These are phyloP conservation scores for Clusia tigrina DNA, from an alignment of 2,888 invertebrate genomes.

Conservation along the genomic window DNA sequence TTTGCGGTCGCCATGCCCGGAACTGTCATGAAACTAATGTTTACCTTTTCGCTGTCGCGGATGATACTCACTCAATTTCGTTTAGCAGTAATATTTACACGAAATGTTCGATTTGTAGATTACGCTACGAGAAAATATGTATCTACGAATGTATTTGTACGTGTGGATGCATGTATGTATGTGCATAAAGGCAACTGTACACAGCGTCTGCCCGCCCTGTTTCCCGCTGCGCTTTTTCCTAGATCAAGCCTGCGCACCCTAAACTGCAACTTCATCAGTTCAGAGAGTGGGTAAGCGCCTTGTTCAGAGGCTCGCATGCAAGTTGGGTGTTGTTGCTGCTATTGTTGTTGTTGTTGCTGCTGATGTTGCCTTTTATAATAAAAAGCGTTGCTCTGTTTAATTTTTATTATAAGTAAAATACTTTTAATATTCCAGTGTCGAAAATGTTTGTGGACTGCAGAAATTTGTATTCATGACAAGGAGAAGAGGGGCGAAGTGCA, in stretches of 20 bases:
- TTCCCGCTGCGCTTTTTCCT: no score
- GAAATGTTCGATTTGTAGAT: no score
- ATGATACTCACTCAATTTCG: no score
- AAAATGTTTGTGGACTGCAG: neutral
- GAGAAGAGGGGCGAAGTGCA: conserved; percentile 15
- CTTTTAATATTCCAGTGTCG: neutral
- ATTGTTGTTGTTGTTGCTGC: neutral
- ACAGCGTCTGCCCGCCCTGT: no score
- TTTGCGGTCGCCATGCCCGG: neutral
- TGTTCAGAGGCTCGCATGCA: no score
- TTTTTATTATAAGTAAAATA: neutral
- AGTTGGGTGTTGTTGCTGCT: no score
- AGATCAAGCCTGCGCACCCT: no score
- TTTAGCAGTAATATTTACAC: no score
- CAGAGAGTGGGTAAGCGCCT: no score
- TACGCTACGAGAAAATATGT: no score
- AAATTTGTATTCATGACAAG: neutral
- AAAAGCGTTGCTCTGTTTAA: neutral
- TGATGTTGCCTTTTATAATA: neutral
- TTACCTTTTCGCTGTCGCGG: neutral
- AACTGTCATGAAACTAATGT: neutral
- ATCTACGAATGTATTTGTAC: neutral
- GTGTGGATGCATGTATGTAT: neutral
- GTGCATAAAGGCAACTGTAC: neutral
- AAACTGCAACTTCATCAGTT: neutral